Percentiles rank a stretch among this genome's conserved stretches.
phyloP scores from a whole-genome alignment of 2,888 invertebrate species.

The Taenaris catops region DNA sequence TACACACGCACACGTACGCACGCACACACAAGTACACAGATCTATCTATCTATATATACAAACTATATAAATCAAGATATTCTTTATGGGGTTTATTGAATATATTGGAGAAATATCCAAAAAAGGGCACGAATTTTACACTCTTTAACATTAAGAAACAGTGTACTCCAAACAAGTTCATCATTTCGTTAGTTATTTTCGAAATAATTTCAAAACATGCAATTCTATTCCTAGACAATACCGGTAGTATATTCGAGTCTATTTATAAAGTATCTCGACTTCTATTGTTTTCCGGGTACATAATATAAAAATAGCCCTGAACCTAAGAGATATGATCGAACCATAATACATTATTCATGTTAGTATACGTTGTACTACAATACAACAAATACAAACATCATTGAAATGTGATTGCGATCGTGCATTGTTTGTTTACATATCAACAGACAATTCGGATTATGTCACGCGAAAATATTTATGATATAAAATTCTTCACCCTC shows the following conservation, averaged over 20 bases:
- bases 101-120: too few species aligned
- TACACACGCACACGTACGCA: too few species aligned
- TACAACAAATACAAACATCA: constrained; percentile 23
- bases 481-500: constrained; percentile 21
- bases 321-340: constrained; percentile 14
- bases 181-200: too few species aligned
- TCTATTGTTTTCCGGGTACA: constrained; percentile 32
- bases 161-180: too few species aligned
- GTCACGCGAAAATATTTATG: constrained; percentile 35
- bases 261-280: constrained; percentile 26
- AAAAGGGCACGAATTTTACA: too few species aligned
- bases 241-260: constrained; percentile 12
- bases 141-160: too few species aligned
- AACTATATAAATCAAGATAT: too few species aligned
- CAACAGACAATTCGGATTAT: constrained; percentile 33
- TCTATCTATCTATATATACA: too few species aligned
- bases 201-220: too few species aligned
- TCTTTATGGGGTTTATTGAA: too few species aligned
- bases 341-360: constrained; percentile 21
- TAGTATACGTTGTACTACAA: constrained; percentile 17
- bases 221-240: too few species aligned
- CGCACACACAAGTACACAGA: too few species aligned
- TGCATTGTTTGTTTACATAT: constrained; percentile 40
- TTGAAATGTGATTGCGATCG: constrained; percentile 23
- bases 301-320: constrained; percentile 27